Conservation (phyloP, 2,797 vertebrate species). For the Sebastiscus albofasciatus region DNA sequence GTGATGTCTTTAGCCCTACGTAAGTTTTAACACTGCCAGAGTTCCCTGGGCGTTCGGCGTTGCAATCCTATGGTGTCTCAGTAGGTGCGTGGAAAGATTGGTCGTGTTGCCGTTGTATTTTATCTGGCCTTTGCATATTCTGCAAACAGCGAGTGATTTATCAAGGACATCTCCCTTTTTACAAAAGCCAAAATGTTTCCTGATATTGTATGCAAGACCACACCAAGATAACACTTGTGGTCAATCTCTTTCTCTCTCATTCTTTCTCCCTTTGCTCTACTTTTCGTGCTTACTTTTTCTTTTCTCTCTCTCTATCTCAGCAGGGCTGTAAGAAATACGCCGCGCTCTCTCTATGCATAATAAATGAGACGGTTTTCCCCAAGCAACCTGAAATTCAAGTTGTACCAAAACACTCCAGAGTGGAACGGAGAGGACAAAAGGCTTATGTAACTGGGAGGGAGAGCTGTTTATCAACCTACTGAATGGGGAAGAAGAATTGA, state of each 20-base stretch:
- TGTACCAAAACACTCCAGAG: constrained; percentile 45
- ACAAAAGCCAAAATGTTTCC: too few relatives aligned
- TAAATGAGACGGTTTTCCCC: constrained; percentile 56
- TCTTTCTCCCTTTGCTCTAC: constrained; percentile 3
- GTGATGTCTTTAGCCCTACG: too few relatives aligned
- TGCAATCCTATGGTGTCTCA: too few relatives aligned
- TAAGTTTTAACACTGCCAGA: too few relatives aligned
- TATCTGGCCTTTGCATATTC: too few relatives aligned
- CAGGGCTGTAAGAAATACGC: constrained; percentile 13
- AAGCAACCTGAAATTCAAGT: constrained; percentile 48
- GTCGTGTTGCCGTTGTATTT: too few relatives aligned
- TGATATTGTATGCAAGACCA: not conserved
- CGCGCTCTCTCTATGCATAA: constrained; percentile 54
- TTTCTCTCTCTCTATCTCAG: constrained; percentile 10
- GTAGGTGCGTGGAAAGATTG: too few relatives aligned
- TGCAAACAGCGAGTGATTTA: too few relatives aligned
- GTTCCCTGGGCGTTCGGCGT: too few relatives aligned
- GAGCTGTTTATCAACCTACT: constrained; percentile 23
- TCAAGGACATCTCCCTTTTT: too few relatives aligned
- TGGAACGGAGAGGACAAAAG: constrained; percentile 16
- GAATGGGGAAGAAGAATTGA: not conserved
- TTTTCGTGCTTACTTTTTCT: not conserved
- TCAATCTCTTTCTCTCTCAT: not conserved
- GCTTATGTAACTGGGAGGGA: constrained; percentile 33
- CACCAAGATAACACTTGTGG: not conserved